Base-by-base conservation (phyloP, 2,113 vertebrate species). In the Mugil cephalus region DNA sequence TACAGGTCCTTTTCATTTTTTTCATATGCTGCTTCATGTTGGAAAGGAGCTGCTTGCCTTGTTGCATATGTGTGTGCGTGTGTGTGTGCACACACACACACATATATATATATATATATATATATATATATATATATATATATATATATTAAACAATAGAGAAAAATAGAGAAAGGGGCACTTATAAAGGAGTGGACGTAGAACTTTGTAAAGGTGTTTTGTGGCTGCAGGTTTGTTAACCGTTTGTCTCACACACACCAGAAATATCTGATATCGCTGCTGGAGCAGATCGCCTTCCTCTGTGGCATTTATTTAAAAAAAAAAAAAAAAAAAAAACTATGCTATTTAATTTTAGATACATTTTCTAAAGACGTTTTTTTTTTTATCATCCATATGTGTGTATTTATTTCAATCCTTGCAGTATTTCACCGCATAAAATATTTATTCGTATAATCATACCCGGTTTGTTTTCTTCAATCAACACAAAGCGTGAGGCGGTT, bases 181-280 rank as follows among this genome's bases (percentile, higher is more conserved):
- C 40, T 79, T 48, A 38, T 42, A 59, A 65, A 53, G 6, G 43
- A 12, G 21, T 12, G 5, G 17, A 54, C 51, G 68, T 45, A 3
- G 38, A 63, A 62, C 58, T 74, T 74, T 60, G 21, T 17, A 17
- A 12, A 60, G 12, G 60, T 3, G 40, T 58, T 8, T 30, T 1
- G 46, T 50, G 39, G 21, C 40, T 74, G 21, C 61, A 66, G 52
- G 40, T 69, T 58, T 70, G 39, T 46, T 53, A 40, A 64, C 48
- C 15, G 21, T 77, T 76, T 68, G 61, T 72, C 43, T 72, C 18
- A 76, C 36, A 48, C 48, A 46, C 54, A 61, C 6, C 59, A 52
- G 15, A 45, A 46, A 68, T 78, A 40, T 62, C 59, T 52, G 9
- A 18, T 53, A 47, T 7, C 53, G 45, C 61, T 69, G 6, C 38